phyloP scores from a whole-genome alignment of 2,113 vertebrate species.

The Dasypus novemcinctus region DNA sequence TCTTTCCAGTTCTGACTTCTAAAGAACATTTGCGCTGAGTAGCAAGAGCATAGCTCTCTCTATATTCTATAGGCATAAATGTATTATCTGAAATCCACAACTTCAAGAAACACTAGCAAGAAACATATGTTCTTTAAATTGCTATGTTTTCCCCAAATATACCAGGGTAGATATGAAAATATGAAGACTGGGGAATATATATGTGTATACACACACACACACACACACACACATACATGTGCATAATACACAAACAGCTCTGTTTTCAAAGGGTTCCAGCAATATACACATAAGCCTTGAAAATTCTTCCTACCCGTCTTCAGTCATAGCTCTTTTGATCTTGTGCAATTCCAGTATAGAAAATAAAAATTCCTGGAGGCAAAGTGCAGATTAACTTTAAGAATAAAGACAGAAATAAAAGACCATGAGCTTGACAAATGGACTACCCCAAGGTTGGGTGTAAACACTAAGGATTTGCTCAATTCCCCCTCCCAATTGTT shows the following conservation, averaged over 20 bases:
- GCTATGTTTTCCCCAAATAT: not conserved
- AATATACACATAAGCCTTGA: not conserved
- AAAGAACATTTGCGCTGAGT: not conserved
- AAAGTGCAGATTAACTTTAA: not conserved
- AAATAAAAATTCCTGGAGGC: not conserved
- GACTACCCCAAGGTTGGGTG: not conserved
- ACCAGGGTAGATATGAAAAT: not conserved
- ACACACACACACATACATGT: not conserved
- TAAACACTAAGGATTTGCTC: not conserved
- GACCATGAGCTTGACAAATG: not conserved
- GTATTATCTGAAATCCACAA: not conserved
- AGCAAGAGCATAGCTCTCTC: not conserved
- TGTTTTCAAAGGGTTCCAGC: not conserved
- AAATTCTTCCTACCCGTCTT: not conserved
- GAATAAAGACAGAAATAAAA: slow-evolving; percentile 3
- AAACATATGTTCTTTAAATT: not conserved
- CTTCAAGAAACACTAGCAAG: slow-evolving; percentile 9
- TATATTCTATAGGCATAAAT: not conserved
- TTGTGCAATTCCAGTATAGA: not conserved
- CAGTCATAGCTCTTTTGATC: not conserved
- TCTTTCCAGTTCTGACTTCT: not conserved
- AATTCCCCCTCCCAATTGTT: not conserved
- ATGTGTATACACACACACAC: too few relatives aligned
- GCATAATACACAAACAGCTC: not conserved
- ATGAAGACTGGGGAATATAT: not conserved